phyloP scores from a whole-genome alignment of 2,113 vertebrate species.

The Tachysurus vachellii region DNA sequence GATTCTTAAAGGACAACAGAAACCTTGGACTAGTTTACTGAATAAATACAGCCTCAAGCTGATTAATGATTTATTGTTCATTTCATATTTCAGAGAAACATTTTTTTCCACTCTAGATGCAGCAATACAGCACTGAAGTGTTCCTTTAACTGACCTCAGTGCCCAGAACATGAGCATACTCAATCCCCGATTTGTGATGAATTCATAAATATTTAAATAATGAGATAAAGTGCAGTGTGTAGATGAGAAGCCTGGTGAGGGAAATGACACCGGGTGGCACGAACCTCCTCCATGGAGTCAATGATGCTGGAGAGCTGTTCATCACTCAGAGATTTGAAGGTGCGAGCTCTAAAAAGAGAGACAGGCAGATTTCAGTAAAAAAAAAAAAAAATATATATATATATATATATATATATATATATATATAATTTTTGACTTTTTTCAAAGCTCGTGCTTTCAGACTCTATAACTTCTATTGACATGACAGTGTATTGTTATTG shows the following conservation, averaged over 20 bases:
- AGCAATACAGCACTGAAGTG: not conserved
- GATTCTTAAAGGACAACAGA: no score
- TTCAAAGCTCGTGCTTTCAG: not conserved
- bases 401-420: no score
- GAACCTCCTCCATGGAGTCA: constrained; percentile 81
- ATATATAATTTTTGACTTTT: not conserved
- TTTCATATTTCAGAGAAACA: not conserved
- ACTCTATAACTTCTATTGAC: not conserved
- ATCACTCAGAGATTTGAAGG: constrained; percentile 75
- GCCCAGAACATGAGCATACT: not conserved
- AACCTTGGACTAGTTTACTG: no score
- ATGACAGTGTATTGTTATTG: not conserved
- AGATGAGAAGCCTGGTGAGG: not conserved
- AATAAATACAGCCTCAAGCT: no score
- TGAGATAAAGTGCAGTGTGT: not conserved
- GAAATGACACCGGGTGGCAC: constrained; percentile 24
- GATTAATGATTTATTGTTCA: not conserved
- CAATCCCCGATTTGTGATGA: no score
- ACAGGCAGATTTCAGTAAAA: not conserved
- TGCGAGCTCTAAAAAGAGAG: constrained; percentile 64
- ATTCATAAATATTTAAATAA: not conserved
- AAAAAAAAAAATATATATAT: no score
- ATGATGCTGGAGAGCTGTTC: constrained; percentile 76
- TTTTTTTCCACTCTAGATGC: not conserved
- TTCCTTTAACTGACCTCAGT: not conserved